A percentile compares a stretch with the other conserved stretches of the same genome.
phyloP scores from a whole-genome alignment of 2,113 vertebrate species.

The Ancistrus triradiatus region DNA sequence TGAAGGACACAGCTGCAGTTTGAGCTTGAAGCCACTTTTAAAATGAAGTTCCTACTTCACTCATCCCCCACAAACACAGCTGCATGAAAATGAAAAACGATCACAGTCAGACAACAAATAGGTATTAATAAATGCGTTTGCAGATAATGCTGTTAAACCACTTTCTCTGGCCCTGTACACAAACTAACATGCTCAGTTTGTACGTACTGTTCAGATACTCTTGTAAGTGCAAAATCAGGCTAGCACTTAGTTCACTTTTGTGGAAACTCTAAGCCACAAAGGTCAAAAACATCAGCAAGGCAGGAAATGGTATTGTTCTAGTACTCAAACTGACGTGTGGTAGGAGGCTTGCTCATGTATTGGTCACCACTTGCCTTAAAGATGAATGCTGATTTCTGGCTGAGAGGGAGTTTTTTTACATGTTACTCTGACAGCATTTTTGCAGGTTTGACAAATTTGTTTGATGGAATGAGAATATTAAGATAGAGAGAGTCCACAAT shows the following conservation, averaged over 20 bases:
- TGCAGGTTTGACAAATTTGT: not conserved
- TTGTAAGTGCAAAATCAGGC: constrained; percentile 19
- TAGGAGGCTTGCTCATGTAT: constrained; percentile 47
- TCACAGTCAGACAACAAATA: too few species aligned
- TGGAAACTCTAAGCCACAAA: constrained; percentile 33
- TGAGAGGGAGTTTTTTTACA: not conserved
- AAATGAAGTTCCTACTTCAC: too few species aligned
- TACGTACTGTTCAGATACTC: not conserved
- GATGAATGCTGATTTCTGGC: constrained; percentile 39
- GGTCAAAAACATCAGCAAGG: constrained; percentile 1
- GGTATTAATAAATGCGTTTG: too few species aligned
- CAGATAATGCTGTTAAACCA: too few species aligned
- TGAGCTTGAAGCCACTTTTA: too few species aligned
- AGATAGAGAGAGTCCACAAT: not conserved
- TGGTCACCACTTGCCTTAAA: constrained; percentile 70
- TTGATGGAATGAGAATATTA: not conserved
- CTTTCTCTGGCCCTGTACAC: too few species aligned
- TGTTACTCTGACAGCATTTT: constrained; percentile 8
- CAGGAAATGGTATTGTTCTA: constrained; percentile 14
- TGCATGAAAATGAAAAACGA: too few species aligned
- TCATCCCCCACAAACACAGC: too few species aligned
- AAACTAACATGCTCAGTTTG: not conserved
- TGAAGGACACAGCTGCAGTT: too few species aligned
- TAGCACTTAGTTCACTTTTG: not conserved
- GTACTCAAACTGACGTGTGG: constrained; percentile 9